These are phyloP conservation scores for Tragelaphus eurycerus DNA, from an alignment of 2,797 vertebrate species.

Conservation along the genomic window DNA sequence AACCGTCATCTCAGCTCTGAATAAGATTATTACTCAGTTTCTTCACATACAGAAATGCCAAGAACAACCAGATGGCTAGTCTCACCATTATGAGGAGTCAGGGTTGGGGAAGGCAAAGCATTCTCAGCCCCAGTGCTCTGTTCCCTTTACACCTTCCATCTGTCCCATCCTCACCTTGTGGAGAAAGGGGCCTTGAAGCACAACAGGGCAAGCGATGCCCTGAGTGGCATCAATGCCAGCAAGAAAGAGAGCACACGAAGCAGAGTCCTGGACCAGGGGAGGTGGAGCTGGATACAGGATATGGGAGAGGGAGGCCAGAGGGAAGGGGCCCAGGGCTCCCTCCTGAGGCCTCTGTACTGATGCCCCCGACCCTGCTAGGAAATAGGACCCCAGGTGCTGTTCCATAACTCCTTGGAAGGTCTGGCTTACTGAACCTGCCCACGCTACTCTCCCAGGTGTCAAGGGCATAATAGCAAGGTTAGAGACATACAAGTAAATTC, in stretches of 20 bases:
- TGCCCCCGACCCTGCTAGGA: background rate
- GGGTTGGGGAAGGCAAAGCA: background rate
- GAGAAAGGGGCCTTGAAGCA: background rate
- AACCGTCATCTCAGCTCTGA: background rate
- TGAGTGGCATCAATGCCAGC: background rate
- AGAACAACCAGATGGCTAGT: background rate
- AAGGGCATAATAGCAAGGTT: background rate
- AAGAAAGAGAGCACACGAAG: background rate
- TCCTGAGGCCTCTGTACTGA: background rate
- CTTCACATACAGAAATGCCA: background rate
- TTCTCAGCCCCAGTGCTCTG: background rate
- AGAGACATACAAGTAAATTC: background rate
- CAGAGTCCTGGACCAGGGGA: background rate
- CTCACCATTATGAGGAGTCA: background rate
- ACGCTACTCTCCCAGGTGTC: background rate
- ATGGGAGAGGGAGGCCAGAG: background rate
- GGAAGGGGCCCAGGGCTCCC: background rate
- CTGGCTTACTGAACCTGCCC: background rate
- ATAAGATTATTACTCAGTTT: background rate
- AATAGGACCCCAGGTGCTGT: background rate
- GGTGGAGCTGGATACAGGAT: background rate
- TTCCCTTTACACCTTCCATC: background rate
- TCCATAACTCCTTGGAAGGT: background rate
- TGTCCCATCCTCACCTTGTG: background rate
- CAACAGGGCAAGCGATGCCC: background rate